Percentiles rank a stretch among this genome's conserved stretches.
phyloP scores from a whole-genome alignment of 2,797 vertebrate genomes.

The Onychomys leucogaster region DNA sequence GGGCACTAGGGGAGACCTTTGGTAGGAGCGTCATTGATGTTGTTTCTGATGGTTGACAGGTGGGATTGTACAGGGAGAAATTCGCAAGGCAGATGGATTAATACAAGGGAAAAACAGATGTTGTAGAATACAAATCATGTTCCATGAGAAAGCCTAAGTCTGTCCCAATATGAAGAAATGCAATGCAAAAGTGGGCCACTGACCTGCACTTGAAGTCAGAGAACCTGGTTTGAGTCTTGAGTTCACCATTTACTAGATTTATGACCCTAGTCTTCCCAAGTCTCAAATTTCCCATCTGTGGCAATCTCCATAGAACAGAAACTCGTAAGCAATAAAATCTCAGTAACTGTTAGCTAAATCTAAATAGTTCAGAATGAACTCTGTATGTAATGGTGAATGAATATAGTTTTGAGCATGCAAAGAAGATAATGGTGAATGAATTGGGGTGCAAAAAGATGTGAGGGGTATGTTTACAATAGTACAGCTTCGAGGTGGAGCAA shows the following conservation, averaged over 20 bases:
- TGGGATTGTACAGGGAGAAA: background rate
- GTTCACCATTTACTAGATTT: constrained; percentile 54
- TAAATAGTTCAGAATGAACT: background rate
- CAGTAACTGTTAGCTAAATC: constrained; percentile 19
- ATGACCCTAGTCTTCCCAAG: constrained; percentile 16
- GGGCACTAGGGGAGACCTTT: background rate
- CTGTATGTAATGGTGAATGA: background rate
- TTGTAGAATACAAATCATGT: constrained; percentile 58
- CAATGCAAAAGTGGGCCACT: background rate
- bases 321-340: background rate
- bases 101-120: constrained; percentile 70
- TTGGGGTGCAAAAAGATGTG: background rate
- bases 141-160: constrained; percentile 36
- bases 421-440: background rate
- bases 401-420: background rate
- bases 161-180: background rate
- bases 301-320: background rate
- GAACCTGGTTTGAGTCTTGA: constrained; percentile 23
- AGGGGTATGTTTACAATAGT: background rate
- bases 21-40: background rate
- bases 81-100: constrained; percentile 16
- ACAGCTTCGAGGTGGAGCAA: background rate
- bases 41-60: background rate
- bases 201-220: constrained; percentile 32
- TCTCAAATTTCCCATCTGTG: constrained; percentile 35